Evolutionary conservation across 2,113 vertebrate genomes (phyloP).

Genomic region (Bettongia penicillata): DNA sequence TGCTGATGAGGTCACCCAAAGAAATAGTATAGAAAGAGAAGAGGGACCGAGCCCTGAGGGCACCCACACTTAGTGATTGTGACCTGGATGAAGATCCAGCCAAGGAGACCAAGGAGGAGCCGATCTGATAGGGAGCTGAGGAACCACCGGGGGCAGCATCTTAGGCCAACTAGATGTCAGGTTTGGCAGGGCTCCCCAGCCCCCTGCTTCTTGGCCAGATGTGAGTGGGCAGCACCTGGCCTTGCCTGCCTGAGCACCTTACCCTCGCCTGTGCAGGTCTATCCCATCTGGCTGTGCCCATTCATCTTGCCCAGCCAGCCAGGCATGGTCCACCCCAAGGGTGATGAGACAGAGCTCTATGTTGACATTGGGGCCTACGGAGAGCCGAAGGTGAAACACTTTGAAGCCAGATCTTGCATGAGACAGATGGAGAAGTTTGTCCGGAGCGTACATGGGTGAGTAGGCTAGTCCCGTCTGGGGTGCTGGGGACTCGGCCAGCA

Average conservation of each 20-base stretch:
- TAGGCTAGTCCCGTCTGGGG: background rate
- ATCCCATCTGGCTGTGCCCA: conserved; percentile 97
- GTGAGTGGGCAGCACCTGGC: too few relatives aligned
- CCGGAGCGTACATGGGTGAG: conserved; percentile 95
- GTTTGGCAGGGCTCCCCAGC: background rate
- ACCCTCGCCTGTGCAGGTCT: conserved; percentile 87
- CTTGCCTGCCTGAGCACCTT: background rate
- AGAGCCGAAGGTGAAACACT: conserved; percentile 94
- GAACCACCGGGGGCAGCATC: too few relatives aligned
- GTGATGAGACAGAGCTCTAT: conserved; percentile 92
- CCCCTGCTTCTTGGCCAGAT: too few relatives aligned
- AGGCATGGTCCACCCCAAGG: conserved; percentile 97
- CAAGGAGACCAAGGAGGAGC: background rate
- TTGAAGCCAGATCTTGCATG: conserved; percentile 93
- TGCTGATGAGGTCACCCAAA: background rate
- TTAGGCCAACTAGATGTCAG: too few relatives aligned
- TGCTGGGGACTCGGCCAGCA: too few relatives aligned
- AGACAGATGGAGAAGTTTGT: conserved; percentile 97
- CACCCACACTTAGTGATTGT: background rate
- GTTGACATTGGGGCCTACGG: conserved; percentile 98
- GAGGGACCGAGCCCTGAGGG: background rate
- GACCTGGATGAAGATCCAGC: too few relatives aligned
- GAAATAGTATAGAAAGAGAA: background rate
- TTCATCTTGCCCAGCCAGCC: conserved; percentile 93
- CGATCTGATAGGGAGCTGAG: too few relatives aligned